phyloP scores from a whole-genome alignment of 1,140 invertebrate genomes.

The Drosophila ambigua region DNA sequence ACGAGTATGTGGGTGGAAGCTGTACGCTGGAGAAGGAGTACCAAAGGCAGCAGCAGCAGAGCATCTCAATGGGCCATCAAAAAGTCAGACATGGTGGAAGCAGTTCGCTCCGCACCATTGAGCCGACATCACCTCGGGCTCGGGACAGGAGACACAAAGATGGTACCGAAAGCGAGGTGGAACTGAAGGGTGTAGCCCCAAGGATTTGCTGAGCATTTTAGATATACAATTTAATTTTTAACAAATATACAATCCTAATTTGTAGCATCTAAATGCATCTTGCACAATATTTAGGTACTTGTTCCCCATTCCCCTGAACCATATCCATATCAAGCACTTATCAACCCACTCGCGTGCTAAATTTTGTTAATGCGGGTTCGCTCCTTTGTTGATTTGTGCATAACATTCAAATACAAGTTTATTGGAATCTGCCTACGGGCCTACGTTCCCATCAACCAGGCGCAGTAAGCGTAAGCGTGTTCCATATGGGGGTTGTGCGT shows the following conservation, averaged over 20 bases:
- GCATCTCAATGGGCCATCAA: constrained; percentile 35
- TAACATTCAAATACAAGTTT: constrained; percentile 47
- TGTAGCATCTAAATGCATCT: neutral
- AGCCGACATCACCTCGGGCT: constrained; percentile 37
- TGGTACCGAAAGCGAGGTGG: neutral
- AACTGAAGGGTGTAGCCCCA: neutral
- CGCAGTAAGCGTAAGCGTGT: constrained; percentile 35
- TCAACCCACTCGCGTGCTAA: neutral
- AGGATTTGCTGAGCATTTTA: no score
- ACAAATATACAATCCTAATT: no score
- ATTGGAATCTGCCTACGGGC: constrained; percentile 42
- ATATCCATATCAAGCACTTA: neutral
- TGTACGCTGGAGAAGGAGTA: neutral
- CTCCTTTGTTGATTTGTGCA: constrained; percentile 36
- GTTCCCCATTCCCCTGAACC: neutral
- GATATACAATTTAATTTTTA: no score
- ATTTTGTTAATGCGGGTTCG: constrained; percentile 53
- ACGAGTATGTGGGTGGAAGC: constrained; percentile 2
- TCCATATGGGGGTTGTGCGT: constrained; percentile 51
- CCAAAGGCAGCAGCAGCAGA: constrained; percentile 5
- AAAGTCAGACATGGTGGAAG: constrained; percentile 43
- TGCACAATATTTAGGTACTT: neutral
- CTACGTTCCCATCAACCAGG: constrained; percentile 48
- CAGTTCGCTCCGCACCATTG: constrained; percentile 38
- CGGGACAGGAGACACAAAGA: constrained; percentile 20